Conservation (phyloP, 2,113 vertebrate species). For the Epinephelus lanceolatus region DNA sequence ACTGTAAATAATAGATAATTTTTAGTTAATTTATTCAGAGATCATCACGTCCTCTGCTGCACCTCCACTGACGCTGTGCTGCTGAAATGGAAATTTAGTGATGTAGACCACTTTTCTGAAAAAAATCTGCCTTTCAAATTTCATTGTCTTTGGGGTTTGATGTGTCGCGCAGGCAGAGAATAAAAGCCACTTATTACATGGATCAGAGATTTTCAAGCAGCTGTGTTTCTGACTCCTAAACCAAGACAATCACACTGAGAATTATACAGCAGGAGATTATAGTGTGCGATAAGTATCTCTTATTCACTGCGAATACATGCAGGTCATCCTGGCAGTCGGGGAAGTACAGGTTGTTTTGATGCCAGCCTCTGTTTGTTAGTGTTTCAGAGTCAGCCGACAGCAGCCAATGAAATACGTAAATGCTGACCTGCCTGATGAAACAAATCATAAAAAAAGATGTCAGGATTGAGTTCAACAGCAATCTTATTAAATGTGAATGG, state of each 20-base stretch:
- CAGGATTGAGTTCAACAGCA: conserved; percentile 9
- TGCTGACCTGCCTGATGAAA: not conserved
- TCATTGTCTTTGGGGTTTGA: conserved; percentile 19
- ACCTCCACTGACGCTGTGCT: not conserved
- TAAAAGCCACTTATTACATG: conserved; percentile 21
- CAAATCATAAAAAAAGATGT: not conserved
- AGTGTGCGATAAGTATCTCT: not conserved
- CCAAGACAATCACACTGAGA: conserved; percentile 8
- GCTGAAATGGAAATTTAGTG: conserved; percentile 42
- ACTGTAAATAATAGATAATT: conserved; percentile 30
- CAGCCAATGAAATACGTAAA: conserved; percentile 14
- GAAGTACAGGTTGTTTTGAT: not conserved
- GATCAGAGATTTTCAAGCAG: conserved; percentile 6
- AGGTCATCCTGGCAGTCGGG: not conserved
- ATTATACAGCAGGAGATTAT: conserved; percentile 9
- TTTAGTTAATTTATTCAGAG: conserved; percentile 35
- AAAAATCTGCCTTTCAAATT: conserved; percentile 48
- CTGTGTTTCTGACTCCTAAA: conserved; percentile 17
- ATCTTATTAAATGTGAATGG: not conserved
- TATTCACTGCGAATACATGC: not conserved
- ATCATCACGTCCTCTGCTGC: conserved; percentile 25
- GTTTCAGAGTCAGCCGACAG: not conserved
- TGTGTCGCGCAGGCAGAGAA: not conserved
- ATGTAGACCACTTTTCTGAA: not conserved
- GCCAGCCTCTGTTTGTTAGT: not conserved